These are phyloP conservation scores for Notoglanidium macrostoma DNA, from an alignment of 2,797 vertebrate genomes.

Conservation along the genomic window DNA sequence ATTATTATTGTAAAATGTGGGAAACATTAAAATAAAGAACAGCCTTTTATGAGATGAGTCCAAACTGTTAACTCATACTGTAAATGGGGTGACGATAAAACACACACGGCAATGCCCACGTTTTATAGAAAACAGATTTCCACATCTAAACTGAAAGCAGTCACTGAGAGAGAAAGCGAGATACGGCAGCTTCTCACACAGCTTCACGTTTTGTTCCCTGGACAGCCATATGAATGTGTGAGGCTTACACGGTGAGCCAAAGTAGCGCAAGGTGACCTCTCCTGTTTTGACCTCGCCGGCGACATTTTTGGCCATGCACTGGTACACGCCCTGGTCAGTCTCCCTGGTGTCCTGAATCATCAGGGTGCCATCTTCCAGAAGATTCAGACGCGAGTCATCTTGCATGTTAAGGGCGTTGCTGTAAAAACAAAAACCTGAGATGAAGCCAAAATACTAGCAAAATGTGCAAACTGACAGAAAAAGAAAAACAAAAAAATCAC, in stretches of 20 bases:
- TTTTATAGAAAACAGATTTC: slow-evolving; percentile 53
- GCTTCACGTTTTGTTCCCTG: not conserved
- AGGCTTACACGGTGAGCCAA: slow-evolving; percentile 89
- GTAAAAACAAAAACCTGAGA: slow-evolving; percentile 15
- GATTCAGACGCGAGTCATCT: slow-evolving; percentile 90
- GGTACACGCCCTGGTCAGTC: slow-evolving; percentile 94
- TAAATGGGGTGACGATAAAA: not conserved
- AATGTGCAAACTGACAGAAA: not conserved
- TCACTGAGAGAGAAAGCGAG: not conserved
- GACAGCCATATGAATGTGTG: not conserved
- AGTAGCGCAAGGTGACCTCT: slow-evolving; percentile 93
- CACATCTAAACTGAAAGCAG: slow-evolving; percentile 29
- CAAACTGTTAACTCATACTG: not conserved
- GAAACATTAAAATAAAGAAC: not conserved
- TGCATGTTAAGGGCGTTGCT: slow-evolving; percentile 98
- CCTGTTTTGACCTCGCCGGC: slow-evolving; percentile 96
- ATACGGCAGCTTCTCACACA: not conserved
- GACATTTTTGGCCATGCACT: slow-evolving; percentile 98
- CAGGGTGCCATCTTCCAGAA: slow-evolving; percentile 93
- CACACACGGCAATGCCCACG: slow-evolving; percentile 28
- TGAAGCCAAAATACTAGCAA: not conserved
- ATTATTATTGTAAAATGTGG: not conserved
- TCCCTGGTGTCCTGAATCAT: slow-evolving; percentile 97
- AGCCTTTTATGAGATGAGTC: not conserved
- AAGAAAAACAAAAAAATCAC: not conserved